phyloP scores from a whole-genome alignment of 1,140 invertebrate genomes.

The Brachionus asplanchnoidis region DNA sequence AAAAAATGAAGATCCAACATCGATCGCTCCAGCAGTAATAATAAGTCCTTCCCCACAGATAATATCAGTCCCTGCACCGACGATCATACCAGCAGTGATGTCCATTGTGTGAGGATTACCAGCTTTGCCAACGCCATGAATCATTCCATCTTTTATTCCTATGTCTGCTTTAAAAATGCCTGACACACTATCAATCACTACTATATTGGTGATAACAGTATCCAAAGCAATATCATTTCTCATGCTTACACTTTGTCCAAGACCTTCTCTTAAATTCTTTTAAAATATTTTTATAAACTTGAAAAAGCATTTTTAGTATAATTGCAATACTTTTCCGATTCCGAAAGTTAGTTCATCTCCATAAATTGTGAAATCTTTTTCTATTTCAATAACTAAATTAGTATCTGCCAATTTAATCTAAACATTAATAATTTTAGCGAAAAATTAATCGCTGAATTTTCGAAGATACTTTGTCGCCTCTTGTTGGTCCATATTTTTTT shows the following conservation, averaged over 20 bases:
- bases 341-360: constrained; percentile 57
- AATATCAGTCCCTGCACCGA: constrained; percentile 54
- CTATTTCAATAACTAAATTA: constrained; percentile 52
- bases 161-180: constrained; percentile 57
- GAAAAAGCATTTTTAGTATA: not conserved
- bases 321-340: constrained; percentile 52
- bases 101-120: constrained; percentile 56
- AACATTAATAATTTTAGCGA: not conserved
- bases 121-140: constrained; percentile 55
- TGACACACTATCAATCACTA: constrained; percentile 53
- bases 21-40: constrained; percentile 52
- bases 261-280: constrained; percentile 55
- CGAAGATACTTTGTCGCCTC: constrained; percentile 50
- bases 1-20: constrained; percentile 56
- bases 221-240: constrained; percentile 48
- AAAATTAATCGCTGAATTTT: not conserved
- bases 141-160: constrained; percentile 55
- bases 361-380: constrained; percentile 53
- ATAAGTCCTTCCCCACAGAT: constrained; percentile 55
- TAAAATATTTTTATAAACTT: not conserved
- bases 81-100: constrained; percentile 47
- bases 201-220: constrained; percentile 56
- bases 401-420: constrained; percentile 54
- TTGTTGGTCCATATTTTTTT: constrained; percentile 52
- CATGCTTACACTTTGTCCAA: constrained; percentile 52